A percentile compares a stretch with the other conserved stretches of the same genome.
phyloP scores from a whole-genome alignment of 2,113 vertebrate genomes.

The Eulemur macaco region DNA sequence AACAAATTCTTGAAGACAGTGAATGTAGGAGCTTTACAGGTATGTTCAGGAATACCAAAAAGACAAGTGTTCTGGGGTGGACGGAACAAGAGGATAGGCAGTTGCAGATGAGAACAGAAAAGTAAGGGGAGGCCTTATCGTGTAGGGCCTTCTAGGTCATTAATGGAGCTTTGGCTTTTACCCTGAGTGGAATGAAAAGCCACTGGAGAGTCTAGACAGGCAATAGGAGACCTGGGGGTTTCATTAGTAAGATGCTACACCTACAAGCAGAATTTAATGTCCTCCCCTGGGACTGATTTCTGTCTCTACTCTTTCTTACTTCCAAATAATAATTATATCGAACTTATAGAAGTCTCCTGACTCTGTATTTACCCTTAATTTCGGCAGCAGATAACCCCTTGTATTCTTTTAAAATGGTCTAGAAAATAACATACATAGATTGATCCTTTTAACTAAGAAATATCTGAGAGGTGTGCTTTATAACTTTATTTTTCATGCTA shows the following conservation, averaged over 20 bases:
- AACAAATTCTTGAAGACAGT: neutral
- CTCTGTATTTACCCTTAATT: neutral
- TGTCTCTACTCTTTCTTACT: neutral
- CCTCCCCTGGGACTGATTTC: neutral
- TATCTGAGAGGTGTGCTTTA: neutral
- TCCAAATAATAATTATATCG: neutral
- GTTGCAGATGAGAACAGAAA: neutral
- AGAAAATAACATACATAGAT: neutral
- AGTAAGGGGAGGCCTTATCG: neutral
- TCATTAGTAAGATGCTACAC: neutral
- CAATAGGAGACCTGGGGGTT: neutral
- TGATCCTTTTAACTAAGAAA: neutral
- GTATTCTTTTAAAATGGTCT: neutral
- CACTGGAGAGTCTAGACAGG: neutral
- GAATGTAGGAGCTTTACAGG: neutral
- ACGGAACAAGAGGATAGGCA: neutral
- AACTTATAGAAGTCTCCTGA: neutral
- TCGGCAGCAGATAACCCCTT: neutral
- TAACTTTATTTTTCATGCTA: neutral
- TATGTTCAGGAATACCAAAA: neutral
- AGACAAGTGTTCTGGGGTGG: neutral
- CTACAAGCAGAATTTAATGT: neutral
- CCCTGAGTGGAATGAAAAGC: neutral
- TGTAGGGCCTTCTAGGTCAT: accelerated
- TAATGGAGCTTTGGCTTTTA: neutral